Conservation (phyloP, 2,888 invertebrate genomes). For the Yponomeuta malinellus region DNA sequence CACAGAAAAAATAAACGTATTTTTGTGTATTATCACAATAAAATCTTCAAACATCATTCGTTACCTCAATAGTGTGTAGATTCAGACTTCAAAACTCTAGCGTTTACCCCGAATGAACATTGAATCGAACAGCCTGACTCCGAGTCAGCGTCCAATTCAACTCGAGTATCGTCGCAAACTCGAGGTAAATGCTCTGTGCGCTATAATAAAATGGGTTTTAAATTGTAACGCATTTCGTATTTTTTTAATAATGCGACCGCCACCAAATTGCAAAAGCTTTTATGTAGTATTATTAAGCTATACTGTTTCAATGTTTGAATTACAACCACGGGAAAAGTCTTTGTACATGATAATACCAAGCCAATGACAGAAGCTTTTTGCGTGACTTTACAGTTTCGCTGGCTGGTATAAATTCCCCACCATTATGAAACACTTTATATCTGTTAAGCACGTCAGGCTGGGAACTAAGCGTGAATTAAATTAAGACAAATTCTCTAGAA, state of each 20-base stretch:
- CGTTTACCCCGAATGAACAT: too few relatives aligned
- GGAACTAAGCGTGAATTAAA: background rate
- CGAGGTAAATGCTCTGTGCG: constrained; percentile 17
- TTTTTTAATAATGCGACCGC: background rate
- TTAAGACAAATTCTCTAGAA: background rate
- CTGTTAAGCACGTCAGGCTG: background rate
- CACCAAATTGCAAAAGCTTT: background rate
- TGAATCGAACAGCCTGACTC: too few relatives aligned
- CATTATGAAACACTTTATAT: background rate
- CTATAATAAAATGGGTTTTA: constrained; percentile 19
- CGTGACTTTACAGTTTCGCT: background rate
- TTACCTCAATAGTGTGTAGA: too few relatives aligned
- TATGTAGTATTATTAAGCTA: background rate
- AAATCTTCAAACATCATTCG: too few relatives aligned
- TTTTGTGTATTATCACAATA: too few relatives aligned
- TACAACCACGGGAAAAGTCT: background rate
- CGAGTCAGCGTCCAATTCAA: too few relatives aligned
- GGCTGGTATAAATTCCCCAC: background rate
- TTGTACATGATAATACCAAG: background rate
- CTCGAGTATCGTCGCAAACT: too few relatives aligned
- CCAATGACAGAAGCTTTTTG: background rate
- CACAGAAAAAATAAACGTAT: too few relatives aligned
- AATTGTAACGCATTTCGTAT: background rate
- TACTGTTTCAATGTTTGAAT: background rate
- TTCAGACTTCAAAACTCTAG: too few relatives aligned